Base-by-base conservation (phyloP, 2,113 vertebrate genomes). In the Montifringilla adamsi region DNA sequence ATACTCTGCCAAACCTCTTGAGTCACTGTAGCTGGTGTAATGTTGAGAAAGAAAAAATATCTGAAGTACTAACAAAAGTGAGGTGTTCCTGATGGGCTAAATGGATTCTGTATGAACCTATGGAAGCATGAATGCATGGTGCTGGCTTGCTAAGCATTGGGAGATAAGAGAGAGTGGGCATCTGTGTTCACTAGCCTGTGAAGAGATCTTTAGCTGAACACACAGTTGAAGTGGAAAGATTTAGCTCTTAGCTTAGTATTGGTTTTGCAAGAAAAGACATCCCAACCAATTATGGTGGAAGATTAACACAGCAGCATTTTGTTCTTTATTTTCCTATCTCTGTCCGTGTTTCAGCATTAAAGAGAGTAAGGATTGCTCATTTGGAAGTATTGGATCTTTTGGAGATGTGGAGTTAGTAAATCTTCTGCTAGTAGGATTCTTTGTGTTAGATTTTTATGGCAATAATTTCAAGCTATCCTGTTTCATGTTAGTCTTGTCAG, bases 391-490 rank as follows among this genome's bases (percentile, higher is more conserved):
- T 62, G 35, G 46, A 16, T 74, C 78, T 53, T 66, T 81, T 50
- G 35, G 70, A 63, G 30, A 21, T 35, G 27, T 24, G 21, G 46
- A 41, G n/a, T 90, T 59, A 66, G 28, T 83, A 76, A 77, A 66
- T 53, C 63, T 84, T 90, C 41, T 11, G 15, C 21, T 64, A 53
- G 63, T 15, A 66, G 11, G 23, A 33, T 69, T 58, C 31, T 68
- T 64, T 77, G 17, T 87, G 49, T 73, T 74, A 66, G 31, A 49
- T n/a, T 89, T 86, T 91, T 87, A 52, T 68, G 50, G 24, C 49
- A 70, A 64, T 63, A 31, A 52, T 91, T 87, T 93, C 66, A 72
- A 63, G 9, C 33, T 68, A 14, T 60, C 84, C 39, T 82, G 33
- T 91, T 91, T 87, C 60, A 23, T 24, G 27, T 81, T 87, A 67